phyloP scores from a whole-genome alignment of 2,888 invertebrate species.

The Zaprionus bogoriensis region DNA sequence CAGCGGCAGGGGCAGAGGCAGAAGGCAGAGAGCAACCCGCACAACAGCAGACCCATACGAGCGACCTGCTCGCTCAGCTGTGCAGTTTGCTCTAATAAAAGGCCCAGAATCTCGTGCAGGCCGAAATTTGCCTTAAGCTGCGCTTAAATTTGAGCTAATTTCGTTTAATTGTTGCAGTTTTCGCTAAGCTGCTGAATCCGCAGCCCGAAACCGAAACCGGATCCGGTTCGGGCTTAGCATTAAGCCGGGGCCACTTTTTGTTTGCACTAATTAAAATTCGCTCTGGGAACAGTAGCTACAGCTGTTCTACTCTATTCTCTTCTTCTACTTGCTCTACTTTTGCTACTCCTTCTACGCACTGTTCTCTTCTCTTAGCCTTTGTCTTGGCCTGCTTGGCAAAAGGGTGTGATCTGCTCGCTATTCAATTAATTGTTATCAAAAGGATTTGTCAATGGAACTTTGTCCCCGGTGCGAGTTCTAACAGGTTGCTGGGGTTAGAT shows the following conservation, averaged over 20 bases:
- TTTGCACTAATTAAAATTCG: constrained; percentile 72
- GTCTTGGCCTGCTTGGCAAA: constrained; percentile 32
- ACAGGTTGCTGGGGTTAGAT: constrained; percentile 20
- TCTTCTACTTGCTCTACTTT: background rate
- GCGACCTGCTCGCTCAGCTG: background rate
- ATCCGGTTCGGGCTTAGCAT: constrained; percentile 1
- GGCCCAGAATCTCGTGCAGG: constrained; percentile 10
- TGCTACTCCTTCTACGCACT: background rate
- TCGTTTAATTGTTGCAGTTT: constrained; percentile 74
- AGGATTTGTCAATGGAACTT: constrained; percentile 30
- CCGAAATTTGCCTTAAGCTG: constrained; percentile 69
- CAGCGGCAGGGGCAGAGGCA: too few relatives aligned
- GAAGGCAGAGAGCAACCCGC: too few relatives aligned
- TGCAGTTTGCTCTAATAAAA: constrained; percentile 66
- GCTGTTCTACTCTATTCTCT: background rate
- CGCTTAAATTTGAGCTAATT: constrained; percentile 77
- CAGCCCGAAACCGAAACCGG: constrained; percentile 7
- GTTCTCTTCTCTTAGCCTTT: constrained; percentile 11
- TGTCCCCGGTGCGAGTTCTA: constrained; percentile 55
- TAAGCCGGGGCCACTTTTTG: constrained; percentile 50
- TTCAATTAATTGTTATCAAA: constrained; percentile 69
- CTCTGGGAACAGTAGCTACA: background rate
- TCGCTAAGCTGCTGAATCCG: constrained; percentile 38
- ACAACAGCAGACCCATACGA: too few relatives aligned
- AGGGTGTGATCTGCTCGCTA: constrained; percentile 59